Conservation (phyloP, 1,140 invertebrate genomes). For the Helicoverpa armigera region DNA sequence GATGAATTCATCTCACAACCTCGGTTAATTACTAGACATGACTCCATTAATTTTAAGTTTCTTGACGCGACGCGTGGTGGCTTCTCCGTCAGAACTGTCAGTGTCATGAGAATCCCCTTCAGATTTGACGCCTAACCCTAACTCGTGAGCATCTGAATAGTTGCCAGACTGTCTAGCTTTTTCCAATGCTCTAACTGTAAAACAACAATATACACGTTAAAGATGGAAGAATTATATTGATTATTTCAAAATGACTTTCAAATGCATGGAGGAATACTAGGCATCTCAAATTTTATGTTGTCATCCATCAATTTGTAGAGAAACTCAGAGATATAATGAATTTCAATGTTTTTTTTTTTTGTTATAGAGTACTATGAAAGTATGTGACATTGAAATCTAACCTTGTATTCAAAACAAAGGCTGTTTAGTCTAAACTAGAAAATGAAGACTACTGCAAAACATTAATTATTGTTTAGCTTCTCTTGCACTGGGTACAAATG, state of each 20-base stretch:
- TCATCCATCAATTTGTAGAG: too few species aligned
- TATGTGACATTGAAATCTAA: background rate
- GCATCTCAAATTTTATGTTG: too few species aligned
- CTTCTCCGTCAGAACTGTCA: slow-evolving; percentile 85
- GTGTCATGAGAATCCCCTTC: slow-evolving; percentile 84
- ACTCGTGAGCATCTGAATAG: slow-evolving; percentile 85
- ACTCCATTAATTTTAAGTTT: slow-evolving; percentile 85
- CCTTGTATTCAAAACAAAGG: slow-evolving; percentile 11
- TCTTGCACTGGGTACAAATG: too few species aligned
- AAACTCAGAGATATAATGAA: too few species aligned
- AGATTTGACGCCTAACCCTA: slow-evolving; percentile 83
- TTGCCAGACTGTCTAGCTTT: slow-evolving; percentile 89
- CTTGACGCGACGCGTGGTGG: slow-evolving; percentile 83
- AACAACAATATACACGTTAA: slow-evolving; percentile 34
- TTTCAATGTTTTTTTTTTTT: too few species aligned
- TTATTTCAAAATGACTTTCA: too few species aligned
- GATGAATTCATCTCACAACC: slow-evolving; percentile 49
- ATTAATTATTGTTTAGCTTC: background rate
- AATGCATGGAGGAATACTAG: too few species aligned
- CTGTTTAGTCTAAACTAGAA: background rate
- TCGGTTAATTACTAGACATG: slow-evolving; percentile 65
- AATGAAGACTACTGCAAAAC: background rate
- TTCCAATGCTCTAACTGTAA: slow-evolving; percentile 89
- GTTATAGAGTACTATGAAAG: too few species aligned
- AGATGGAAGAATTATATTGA: background rate